These are phyloP conservation scores for Tenrec ecaudatus DNA, from an alignment of 2,113 vertebrate species.

Conservation along the genomic window DNA sequence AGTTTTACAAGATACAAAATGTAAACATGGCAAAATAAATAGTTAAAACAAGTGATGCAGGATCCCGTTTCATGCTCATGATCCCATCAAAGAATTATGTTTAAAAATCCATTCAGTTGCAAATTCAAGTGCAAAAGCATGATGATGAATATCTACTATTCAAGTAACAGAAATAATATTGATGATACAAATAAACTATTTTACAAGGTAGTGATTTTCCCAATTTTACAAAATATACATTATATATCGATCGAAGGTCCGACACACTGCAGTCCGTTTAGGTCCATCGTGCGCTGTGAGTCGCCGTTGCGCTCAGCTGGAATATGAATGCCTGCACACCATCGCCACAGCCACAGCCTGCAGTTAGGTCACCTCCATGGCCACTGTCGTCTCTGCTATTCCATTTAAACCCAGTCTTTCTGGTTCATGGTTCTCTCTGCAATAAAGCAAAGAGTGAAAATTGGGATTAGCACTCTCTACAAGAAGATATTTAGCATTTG, in stretches of 20 bases:
- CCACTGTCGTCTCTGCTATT: constrained; percentile 94
- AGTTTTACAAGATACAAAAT: constrained; percentile 98
- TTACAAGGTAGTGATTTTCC: constrained; percentile 98
- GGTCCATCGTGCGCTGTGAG: constrained; percentile 87
- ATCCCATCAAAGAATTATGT: constrained; percentile 95
- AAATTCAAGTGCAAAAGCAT: constrained; percentile 98
- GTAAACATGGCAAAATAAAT: constrained; percentile 99
- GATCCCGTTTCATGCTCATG: constrained; percentile 96
- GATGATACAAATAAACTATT: constrained; percentile 98
- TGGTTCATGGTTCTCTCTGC: constrained; percentile 94
- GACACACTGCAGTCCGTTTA: constrained; percentile 89
- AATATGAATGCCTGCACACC: constrained; percentile 82
- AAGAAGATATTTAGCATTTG: constrained; percentile 21
- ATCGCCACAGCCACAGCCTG: constrained; percentile 79
- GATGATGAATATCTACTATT: constrained; percentile 97
- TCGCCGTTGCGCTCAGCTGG: constrained; percentile 85
- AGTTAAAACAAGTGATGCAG: constrained; percentile 96
- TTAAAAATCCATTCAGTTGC: constrained; percentile 94
- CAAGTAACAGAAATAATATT: constrained; percentile 98
- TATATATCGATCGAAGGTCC: constrained; percentile 91
- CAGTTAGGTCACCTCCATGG: constrained; percentile 97
- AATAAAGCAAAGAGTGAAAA: constrained; percentile 74
- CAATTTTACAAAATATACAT: constrained; percentile 98
- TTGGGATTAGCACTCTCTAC: constrained; percentile 68
- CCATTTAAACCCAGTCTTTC: constrained; percentile 94